Evolutionary conservation across 2,797 vertebrate genomes (phyloP).

Genomic region (Tangara arthus): DNA sequence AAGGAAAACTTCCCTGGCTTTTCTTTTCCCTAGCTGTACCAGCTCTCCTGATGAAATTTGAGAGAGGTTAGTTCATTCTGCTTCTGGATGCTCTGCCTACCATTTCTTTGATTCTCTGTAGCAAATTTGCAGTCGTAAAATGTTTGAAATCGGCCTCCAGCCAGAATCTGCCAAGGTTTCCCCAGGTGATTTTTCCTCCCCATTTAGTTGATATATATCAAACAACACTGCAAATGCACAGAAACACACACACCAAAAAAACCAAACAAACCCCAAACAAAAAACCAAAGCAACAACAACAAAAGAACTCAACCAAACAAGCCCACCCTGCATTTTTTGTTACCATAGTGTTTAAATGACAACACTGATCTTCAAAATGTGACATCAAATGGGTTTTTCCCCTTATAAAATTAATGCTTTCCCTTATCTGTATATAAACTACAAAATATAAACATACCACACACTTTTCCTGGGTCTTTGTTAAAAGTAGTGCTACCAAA

Average conservation of each 20-base stretch:
- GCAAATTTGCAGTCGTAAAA: background rate
- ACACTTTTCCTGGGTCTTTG: background rate
- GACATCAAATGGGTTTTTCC: background rate
- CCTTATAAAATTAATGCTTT: background rate
- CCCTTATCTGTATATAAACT: background rate
- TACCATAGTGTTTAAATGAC: background rate
- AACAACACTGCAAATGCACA: background rate
- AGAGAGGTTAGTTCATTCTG: background rate
- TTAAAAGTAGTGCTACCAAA: background rate
- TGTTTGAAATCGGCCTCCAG: background rate
- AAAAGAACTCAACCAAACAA: background rate
- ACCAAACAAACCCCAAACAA: background rate
- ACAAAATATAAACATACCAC: background rate
- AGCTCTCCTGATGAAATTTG: background rate
- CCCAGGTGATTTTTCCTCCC: background rate
- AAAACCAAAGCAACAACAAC: background rate
- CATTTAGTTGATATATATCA: background rate
- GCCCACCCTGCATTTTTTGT: background rate
- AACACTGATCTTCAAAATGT: background rate
- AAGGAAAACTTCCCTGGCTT: background rate
- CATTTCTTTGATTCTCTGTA: background rate
- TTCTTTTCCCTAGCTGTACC: background rate
- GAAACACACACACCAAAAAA: background rate
- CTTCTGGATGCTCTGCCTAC: background rate
- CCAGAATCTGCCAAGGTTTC: background rate